Conservation (phyloP, 2,888 invertebrate species). For the Clostera curtula region DNA sequence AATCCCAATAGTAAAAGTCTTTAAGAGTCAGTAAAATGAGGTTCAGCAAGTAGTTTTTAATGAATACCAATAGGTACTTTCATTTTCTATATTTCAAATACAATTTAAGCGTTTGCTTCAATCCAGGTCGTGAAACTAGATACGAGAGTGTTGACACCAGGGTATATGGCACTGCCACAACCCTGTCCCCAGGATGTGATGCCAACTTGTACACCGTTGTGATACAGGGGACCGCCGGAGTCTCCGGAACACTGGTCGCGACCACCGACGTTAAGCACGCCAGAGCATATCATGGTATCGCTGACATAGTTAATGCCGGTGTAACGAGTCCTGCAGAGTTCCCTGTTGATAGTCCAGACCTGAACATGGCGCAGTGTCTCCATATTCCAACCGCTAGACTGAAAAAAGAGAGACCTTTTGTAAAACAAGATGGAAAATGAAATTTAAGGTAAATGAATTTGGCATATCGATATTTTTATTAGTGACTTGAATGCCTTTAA, state of each 20-base stretch:
- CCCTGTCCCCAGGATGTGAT: conserved; percentile 64
- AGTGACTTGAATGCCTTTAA: too few relatives aligned
- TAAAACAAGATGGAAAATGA: not conserved
- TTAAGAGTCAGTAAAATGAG: too few relatives aligned
- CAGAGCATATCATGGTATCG: conserved; percentile 43
- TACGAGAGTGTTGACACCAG: conserved; percentile 67
- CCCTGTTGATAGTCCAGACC: conserved; percentile 30
- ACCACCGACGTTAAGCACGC: conserved; percentile 33
- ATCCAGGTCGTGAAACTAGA: conserved; percentile 41
- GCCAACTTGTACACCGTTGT: conserved; percentile 47
- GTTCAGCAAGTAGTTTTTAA: too few relatives aligned
- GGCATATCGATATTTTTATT: too few relatives aligned
- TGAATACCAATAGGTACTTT: too few relatives aligned
- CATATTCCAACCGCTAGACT: conserved; percentile 23
- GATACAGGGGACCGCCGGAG: conserved; percentile 67
- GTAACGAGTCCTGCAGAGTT: conserved; percentile 25
- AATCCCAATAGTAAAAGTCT: too few relatives aligned
- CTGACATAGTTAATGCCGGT: conserved; percentile 21
- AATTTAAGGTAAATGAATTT: too few relatives aligned
- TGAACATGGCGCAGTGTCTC: conserved; percentile 37
- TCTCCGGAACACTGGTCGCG: conserved; percentile 64
- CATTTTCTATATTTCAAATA: too few relatives aligned
- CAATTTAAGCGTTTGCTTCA: conserved; percentile 20
- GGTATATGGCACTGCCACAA: conserved; percentile 58
- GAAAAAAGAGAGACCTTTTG: not conserved